Percentiles rank a stretch among this genome's conserved stretches.
Evolutionary conservation across 2,888 invertebrate genomes (phyloP).

Genomic region (Xylocampa areola): DNA sequence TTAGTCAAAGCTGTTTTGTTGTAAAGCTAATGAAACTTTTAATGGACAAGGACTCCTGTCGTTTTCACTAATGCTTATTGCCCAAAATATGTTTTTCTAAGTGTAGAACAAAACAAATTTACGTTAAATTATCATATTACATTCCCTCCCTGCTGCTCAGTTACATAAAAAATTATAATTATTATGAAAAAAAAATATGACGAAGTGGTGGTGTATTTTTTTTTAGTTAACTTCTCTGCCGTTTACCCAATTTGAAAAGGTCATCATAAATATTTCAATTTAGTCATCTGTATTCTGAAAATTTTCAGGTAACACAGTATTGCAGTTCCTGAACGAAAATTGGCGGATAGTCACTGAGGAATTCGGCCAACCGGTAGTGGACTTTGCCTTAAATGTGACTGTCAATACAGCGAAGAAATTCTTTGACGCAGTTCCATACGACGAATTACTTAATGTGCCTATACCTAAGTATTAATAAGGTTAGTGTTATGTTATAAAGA

Average conservation of each 20-base stretch:
- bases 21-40: conserved; percentile 10
- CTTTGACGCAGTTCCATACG: conserved; percentile 84
- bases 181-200: no score
- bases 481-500: conserved; percentile 13
- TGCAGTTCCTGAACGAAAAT: conserved; percentile 85
- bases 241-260: no score
- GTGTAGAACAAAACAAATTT: no score
- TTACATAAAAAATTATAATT: no score
- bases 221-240: no score
- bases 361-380: conserved; percentile 85
- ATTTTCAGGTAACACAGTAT: conserved; percentile 83
- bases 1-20: conserved; percentile 15
- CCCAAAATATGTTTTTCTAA: conserved; percentile 1
- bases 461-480: conserved; percentile 81
- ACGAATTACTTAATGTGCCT: conserved; percentile 82
- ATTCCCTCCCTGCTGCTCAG: no score
- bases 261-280: conserved; percentile 4
- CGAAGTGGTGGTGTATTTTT: no score
- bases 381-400: conserved; percentile 84
- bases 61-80: conserved; percentile 14
- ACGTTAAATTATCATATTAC: no score
- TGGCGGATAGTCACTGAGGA: conserved; percentile 86
- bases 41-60: no score
- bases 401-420: conserved; percentile 83
- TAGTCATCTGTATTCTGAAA: conserved; percentile 14